Evolutionary conservation across 1,140 invertebrate genomes (phyloP), one percentile per base, ranked within the genome.

Genomic region (Cardiocondyla obscurior): DNA sequence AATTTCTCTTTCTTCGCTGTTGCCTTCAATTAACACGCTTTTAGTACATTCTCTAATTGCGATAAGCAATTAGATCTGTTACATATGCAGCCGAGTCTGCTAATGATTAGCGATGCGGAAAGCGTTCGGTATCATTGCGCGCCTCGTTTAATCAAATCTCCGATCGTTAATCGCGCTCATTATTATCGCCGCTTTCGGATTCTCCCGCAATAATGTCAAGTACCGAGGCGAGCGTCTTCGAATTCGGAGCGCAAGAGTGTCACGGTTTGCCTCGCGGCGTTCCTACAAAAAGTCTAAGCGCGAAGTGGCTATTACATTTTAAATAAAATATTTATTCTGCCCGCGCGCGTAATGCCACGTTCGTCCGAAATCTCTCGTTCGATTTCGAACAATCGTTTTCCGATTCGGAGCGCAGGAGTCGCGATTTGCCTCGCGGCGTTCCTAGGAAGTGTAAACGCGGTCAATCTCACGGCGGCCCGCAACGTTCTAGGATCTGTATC

Each of bases 401-500:
- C 51, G 42, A 55, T 30, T 49, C n/a, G 10, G 19, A 77, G 30
- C 60, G n/a, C n/a, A n/a, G n/a, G 36, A 33, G 8, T 67, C 33
- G 16, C 25, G 14, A 33, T 85, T 58, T 53, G 70, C 81, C 39
- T n/a, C 25, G 19, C 42, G 2, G 46, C 33, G 58, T 22, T 42
- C 14, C 28, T 33, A 62, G 67, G 55, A 72, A 81, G 57, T 25
- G 19, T 58, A 79, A 82, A 51, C 39, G 44, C 69, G 82, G 25
- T 65, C 30, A 67, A 84, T 85, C 57, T 76, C 51, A 64, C 64
- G 44, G 44, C 30, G 22, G 6, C 2, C 44, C 36, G n/a, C 33
- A 73, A 73, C 28, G 12, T 67, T 79, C 74, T 67, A 64, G 16
- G 49, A 79, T 79, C 58, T 33, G 39, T 42, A 25, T 81, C 70